Evolutionary conservation across 1,140 invertebrate species (phyloP), one percentile per base, ranked within the genome.

Genomic region (Trachelipus rathkii): DNA sequence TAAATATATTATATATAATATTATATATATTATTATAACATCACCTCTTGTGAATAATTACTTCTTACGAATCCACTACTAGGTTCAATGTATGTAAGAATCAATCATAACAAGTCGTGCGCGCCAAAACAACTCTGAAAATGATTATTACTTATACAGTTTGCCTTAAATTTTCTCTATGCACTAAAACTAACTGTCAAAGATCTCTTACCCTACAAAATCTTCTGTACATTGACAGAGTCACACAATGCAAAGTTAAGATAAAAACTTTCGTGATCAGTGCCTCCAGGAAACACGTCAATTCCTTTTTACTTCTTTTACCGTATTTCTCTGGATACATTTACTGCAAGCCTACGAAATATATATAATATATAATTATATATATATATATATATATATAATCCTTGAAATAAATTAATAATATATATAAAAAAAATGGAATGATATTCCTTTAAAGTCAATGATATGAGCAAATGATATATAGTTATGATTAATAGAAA

Each of bases 291-390:
- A n/a, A 60, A 19, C 50, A 60, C 4, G 50, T 8, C 2, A 60
- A 60, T 60, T 60, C 19, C 50, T 60, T 8, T 19, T n/a, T 13
- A 15, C 2, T 8, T 60, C 8, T 8, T 60, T 8, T 60, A 13
- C 50, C 50, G 19, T 60, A 60, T 60, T 60, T 60, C 19, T 60
- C 50, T 15, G 19, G 50, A 60, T 60, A 60, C 50, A 60, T n/a
- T 60, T 2, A 60, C 8, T 3, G 50, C 50, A n/a, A 15, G 50
- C 50, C 50, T 60, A 60, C 2, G 8, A 60, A 60, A n/a, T n/a
- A n/a, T n/a, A n/a, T n/a, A n/a, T n/a, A n/a, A n/a, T n/a, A n/a
- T n/a, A n/a, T n/a, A n/a, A n/a, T n/a, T n/a, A n/a, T n/a, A n/a
- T n/a, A n/a, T n/a, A n/a, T n/a, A n/a, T n/a, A n/a, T n/a, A n/a